Base-by-base conservation (phyloP, 1,140 invertebrate species). In the Globodera ellingtonae region DNA sequence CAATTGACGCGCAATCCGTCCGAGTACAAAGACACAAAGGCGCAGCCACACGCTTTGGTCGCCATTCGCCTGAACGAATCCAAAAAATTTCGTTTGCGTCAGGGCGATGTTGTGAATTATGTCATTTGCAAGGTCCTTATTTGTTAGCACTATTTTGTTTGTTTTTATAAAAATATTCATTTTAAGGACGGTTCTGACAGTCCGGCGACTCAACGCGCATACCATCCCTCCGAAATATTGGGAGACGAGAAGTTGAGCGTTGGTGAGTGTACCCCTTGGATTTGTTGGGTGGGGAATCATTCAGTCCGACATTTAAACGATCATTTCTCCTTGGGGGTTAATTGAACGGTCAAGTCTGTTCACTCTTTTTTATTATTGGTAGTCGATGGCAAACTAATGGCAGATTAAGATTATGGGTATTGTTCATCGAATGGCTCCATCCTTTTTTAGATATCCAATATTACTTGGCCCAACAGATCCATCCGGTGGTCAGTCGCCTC, bases 101-200 rank as follows among this genome's bases (percentile, higher is more conserved):
- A 93, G 84, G 97, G 97, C 0, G 98, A 99, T 89, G 96, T 95
- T 35, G 94, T 99, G 1, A 92, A 94, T 10, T 99, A 98, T 89
- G 92, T 99, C 3, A 95, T 99, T 86, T 99, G 97, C 89, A 92
- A 95, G 86, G 93, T 93, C 88, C 81, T 6, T 18, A 18, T 15
- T n/a, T 35, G 47, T 56, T 35, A 44, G n/a, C n/a, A 1, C 44
- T 65, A 66, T 78, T 72, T 72, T 47, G 4, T 76, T 75, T 47
- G 6, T 46, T 10, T 56, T 48, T 8, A 66, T 18, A 6, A 3
- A 35, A 35, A 35, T 35, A 35, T 46, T 46, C 15, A 70, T 84
- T 24, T 83, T 73, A 75, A 91, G 89, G 91, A 92, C 87, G 91
- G 91, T 15, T 90, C 91, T n/a, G 89, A 84, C 66, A 93, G 93